Conservation (phyloP, 2,113 vertebrate genomes). For the Albula glossodonta region DNA sequence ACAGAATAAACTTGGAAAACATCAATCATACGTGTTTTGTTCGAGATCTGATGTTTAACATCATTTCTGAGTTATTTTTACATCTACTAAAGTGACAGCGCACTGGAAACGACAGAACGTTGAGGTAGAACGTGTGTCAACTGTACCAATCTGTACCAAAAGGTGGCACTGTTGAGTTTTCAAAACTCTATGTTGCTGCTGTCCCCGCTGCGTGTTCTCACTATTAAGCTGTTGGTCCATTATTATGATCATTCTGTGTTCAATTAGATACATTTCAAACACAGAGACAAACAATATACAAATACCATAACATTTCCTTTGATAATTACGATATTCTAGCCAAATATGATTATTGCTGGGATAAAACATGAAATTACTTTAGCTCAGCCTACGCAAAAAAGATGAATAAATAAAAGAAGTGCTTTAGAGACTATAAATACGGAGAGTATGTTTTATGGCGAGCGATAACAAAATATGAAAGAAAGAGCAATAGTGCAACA, state of each 20-base stretch:
- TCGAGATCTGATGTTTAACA: no score
- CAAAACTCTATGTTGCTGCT: constrained; percentile 33
- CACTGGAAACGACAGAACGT: background rate
- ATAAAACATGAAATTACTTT: background rate
- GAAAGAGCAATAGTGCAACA: no score
- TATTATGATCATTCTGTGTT: background rate
- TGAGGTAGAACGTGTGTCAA: background rate
- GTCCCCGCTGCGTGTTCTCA: background rate
- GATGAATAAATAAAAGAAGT: no score
- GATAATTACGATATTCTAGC: no score
- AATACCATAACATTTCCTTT: background rate
- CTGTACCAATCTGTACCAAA: constrained; percentile 68
- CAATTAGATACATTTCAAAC: background rate
- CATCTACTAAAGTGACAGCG: background rate
- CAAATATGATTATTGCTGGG: no score
- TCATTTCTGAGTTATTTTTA: background rate
- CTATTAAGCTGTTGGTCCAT: background rate
- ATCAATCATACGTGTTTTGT: no score
- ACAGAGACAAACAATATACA: background rate
- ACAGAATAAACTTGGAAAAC: no score
- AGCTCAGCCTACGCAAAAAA: background rate
- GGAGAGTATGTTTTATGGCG: no score
- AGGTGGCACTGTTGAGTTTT: constrained; percentile 96
- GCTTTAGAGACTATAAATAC: no score
- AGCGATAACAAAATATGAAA: no score